These are phyloP conservation scores for Aulostomus chinensis DNA, from an alignment of 2,797 vertebrate genomes.

Conservation along the genomic window DNA sequence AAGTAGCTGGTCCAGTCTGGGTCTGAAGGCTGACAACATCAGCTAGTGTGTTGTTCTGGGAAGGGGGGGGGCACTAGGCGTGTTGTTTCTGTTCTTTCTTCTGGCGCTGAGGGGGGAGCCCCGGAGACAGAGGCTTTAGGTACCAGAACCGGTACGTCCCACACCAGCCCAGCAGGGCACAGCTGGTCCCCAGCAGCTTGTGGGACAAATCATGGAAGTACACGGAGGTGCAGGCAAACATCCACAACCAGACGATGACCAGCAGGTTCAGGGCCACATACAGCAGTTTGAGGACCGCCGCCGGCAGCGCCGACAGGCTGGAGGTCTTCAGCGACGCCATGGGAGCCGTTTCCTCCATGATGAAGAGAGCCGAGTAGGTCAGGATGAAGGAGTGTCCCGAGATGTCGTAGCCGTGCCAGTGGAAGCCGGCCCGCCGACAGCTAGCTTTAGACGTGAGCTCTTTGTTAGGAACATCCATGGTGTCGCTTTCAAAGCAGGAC, in stretches of 20 bases:
- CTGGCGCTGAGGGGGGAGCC: conserved; percentile 80
- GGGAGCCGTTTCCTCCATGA: conserved; percentile 88
- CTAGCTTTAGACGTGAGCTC: conserved; percentile 73
- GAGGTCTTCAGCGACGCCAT: conserved; percentile 74
- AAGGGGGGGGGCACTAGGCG: conserved; percentile 34
- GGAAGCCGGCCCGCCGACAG: conserved; percentile 81
- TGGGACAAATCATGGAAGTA: conserved; percentile 90
- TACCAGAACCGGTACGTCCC: conserved; percentile 91
- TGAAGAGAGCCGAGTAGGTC: conserved; percentile 88
- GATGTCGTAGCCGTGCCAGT: conserved; percentile 92
- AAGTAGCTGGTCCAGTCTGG: conserved; percentile 43
- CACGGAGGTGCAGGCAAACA: conserved; percentile 91
- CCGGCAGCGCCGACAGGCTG: conserved; percentile 38
- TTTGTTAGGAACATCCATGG: conserved; percentile 13
- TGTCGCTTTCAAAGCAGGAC: conserved; percentile 71
- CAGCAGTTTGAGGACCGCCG: conserved; percentile 71
- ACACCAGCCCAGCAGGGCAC: conserved; percentile 87
- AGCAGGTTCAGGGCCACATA: conserved; percentile 86
- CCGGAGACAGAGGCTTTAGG: conserved; percentile 85
- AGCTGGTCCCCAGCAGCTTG: conserved; percentile 86
- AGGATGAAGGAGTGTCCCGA: conserved; percentile 96
- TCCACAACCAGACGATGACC: conserved; percentile 87
- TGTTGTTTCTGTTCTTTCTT: conserved; percentile 61
- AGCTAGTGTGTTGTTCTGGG: conserved; percentile 23
- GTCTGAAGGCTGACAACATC: conserved; percentile 26